These are phyloP conservation scores for Gyrodactylus bullatarudis DNA, from an alignment of 1,140 invertebrate genomes.

Conservation along the genomic window DNA sequence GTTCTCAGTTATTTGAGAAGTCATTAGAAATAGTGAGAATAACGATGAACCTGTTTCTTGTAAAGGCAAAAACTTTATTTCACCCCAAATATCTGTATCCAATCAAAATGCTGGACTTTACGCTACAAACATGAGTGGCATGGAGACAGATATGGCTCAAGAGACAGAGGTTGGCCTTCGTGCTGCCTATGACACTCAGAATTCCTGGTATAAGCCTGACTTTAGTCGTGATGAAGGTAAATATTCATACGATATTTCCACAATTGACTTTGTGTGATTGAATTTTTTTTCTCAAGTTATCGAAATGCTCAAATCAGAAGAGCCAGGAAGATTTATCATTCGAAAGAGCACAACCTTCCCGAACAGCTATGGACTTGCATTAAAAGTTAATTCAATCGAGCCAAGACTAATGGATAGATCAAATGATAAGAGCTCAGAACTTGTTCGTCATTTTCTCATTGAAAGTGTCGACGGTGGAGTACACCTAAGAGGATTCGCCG, in stretches of 20 bases:
- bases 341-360: constrained; percentile 1
- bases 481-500: background rate
- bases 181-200: background rate
- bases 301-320: background rate
- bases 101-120: background rate
- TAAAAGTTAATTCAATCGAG: background rate
- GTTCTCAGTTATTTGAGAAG: background rate
- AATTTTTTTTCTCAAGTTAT: constrained; percentile 1
- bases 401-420: background rate
- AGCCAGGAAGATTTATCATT: constrained; percentile 1
- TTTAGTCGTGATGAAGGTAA: constrained; percentile 1
- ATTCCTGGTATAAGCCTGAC: background rate
- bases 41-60: background rate
- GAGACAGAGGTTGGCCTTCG: background rate
- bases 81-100: background rate
- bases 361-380: background rate
- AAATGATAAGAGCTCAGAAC: background rate
- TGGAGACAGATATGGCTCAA: background rate
- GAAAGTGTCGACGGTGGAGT: background rate
- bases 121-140: background rate
- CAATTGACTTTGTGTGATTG: background rate
- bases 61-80: background rate
- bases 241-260: background rate
- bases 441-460: constrained; percentile 3
- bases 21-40: no score